Conservation (phyloP, 2,888 invertebrate species). For the Nipponacmea schrenckii region DNA sequence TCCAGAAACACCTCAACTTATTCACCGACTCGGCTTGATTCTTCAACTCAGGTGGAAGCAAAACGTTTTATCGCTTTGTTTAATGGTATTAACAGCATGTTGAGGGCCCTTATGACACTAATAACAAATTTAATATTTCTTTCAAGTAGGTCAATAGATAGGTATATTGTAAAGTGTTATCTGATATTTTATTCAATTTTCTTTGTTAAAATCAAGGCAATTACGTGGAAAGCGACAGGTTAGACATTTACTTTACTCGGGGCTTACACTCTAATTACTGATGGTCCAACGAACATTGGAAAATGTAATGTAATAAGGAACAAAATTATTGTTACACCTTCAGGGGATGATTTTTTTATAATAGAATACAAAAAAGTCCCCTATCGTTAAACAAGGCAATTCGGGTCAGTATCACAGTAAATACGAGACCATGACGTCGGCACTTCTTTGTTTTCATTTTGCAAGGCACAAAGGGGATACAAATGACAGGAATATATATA, state of each 20-base stretch:
- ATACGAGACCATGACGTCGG: too few species aligned
- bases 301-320: slow-evolving; percentile 7
- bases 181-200: background rate
- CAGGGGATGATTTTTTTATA: background rate
- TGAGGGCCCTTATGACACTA: slow-evolving; percentile 1
- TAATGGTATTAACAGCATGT: slow-evolving; percentile 3
- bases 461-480: too few species aligned
- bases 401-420: too few species aligned
- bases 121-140: background rate
- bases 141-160: background rate
- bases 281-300: background rate
- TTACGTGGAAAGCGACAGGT: background rate
- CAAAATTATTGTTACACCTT: slow-evolving; percentile 4
- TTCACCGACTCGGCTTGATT: too few species aligned
- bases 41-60: background rate
- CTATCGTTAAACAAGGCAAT: too few species aligned
- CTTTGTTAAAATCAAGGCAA: background rate
- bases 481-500: too few species aligned
- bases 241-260: background rate
- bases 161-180: background rate
- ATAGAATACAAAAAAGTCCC: too few species aligned
- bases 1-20: too few species aligned
- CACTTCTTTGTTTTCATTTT: too few species aligned
- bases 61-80: slow-evolving; percentile 2
- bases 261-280: background rate